A percentile compares a stretch with the other conserved stretches of the same genome.
These are phyloP conservation scores for Myotis vivesi DNA, from an alignment of 2,797 vertebrate genomes.

Conservation along the genomic window DNA sequence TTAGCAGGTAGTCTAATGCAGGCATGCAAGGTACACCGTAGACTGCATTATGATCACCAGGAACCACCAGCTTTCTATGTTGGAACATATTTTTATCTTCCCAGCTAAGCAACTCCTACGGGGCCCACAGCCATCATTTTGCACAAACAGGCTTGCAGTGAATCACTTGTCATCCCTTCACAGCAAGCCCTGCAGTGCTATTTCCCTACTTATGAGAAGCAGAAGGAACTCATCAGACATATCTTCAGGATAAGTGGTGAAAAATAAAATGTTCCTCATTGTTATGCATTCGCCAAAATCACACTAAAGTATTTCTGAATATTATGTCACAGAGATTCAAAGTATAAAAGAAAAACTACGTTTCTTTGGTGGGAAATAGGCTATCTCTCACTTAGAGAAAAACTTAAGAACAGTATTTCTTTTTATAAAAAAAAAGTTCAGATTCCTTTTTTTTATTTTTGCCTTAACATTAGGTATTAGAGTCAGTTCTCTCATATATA, in stretches of 20 bases:
- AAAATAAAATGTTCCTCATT: conserved; percentile 5
- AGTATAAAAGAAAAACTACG: conserved; percentile 11
- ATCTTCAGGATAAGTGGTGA: conserved; percentile 34
- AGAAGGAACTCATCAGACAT: background rate
- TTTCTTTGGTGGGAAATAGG: background rate
- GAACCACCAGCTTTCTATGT: background rate
- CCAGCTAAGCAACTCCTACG: conserved; percentile 1
- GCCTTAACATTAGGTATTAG: background rate
- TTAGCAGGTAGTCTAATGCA: background rate
- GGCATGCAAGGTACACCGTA: background rate
- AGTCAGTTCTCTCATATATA: background rate
- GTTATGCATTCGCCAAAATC: background rate
- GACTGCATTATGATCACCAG: background rate
- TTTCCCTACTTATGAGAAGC: background rate
- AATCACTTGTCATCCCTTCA: background rate
- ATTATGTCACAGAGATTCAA: background rate
- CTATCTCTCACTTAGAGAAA: background rate
- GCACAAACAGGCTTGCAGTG: background rate
- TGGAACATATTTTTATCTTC: conserved; percentile 1
- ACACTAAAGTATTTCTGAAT: conserved; percentile 13
- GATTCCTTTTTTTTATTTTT: background rate
- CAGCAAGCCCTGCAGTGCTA: background rate
- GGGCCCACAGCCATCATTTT: background rate
- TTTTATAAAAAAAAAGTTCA: background rate
- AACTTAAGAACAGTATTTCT: background rate